Evolutionary conservation across 2,888 invertebrate species (phyloP).

Genomic region (Andrena hattorfiana): DNA sequence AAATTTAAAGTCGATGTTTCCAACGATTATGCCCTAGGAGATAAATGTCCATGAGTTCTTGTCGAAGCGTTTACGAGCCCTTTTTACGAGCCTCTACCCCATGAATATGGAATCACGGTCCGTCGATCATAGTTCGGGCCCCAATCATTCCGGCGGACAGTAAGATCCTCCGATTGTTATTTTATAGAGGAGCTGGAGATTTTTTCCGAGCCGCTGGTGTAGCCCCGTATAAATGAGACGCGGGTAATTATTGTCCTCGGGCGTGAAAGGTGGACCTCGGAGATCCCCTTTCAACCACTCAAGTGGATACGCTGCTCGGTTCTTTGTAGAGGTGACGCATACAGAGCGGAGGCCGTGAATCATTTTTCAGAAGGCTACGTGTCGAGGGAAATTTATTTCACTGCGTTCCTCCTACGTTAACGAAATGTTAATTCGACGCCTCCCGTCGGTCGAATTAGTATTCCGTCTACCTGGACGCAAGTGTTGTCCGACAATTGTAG

Average conservation of each 20-base stretch:
- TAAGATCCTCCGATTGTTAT: constrained; percentile 45
- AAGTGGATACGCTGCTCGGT: constrained; percentile 48
- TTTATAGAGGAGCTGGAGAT: constrained; percentile 43
- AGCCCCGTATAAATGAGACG: constrained; percentile 50
- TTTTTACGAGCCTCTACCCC: constrained; percentile 31
- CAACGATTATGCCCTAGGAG: not conserved
- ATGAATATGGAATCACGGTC: constrained; percentile 47
- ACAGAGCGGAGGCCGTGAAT: constrained; percentile 47
- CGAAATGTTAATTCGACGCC: constrained; percentile 34
- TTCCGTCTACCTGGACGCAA: constrained; percentile 31
- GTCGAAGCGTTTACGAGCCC: constrained; percentile 3
- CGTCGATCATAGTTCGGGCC: constrained; percentile 41
- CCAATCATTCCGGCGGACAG: constrained; percentile 33
- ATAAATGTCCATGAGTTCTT: not conserved
- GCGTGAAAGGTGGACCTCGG: constrained; percentile 63
- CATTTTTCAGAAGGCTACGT: constrained; percentile 48
- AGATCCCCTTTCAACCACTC: constrained; percentile 60
- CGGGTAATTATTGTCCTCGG: constrained; percentile 63
- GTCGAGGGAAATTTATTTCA: constrained; percentile 48
- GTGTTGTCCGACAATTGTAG: constrained; percentile 8
- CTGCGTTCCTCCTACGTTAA: constrained; percentile 7
- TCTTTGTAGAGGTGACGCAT: constrained; percentile 39
- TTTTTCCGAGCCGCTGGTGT: constrained; percentile 16
- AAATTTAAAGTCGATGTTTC: constrained; percentile 10
- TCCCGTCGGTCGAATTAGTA: constrained; percentile 20